phyloP scores from a whole-genome alignment of 2,797 vertebrate genomes.

The Borostomias antarcticus region DNA sequence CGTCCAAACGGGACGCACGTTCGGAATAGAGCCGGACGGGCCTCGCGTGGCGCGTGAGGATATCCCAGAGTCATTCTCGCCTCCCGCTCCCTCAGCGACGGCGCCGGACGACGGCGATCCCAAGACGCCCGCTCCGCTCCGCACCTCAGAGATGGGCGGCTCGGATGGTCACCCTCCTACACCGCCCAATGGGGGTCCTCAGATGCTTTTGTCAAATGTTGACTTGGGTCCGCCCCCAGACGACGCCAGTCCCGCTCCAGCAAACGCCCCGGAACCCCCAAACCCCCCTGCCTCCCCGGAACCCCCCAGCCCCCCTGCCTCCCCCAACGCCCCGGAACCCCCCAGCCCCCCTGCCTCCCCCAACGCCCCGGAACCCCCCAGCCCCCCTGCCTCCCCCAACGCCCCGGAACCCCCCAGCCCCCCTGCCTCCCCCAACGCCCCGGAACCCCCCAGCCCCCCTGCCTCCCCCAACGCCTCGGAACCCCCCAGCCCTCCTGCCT shows the following conservation, averaged over 20 bases:
- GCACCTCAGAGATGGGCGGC: neutral
- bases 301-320: neutral
- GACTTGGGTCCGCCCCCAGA: constrained; percentile 28
- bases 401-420: no score
- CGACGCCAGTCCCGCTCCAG: neutral
- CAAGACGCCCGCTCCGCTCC: neutral
- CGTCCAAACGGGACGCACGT: constrained; percentile 31
- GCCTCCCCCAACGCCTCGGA: no score
- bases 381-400: no score
- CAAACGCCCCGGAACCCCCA: neutral
- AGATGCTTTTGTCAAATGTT: constrained; percentile 29
- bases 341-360: no score
- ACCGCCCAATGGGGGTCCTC: neutral
- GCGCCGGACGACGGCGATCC: neutral
- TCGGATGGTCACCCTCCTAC: neutral
- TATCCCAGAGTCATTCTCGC: neutral
- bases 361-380: no score
- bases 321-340: neutral
- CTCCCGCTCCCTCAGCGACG: neutral
- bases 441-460: no score
- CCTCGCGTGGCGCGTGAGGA: no score
- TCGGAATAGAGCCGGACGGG: constrained; percentile 31
- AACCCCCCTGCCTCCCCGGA: constrained; percentile 32
- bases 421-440: no score
- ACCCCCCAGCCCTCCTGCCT: no score